Evolutionary conservation across 53 echinoderm and acorn worm genomes (phyloP), one percentile per base, ranked within the genome.

Genomic region (Mesocentrotus franciscanus): DNA sequence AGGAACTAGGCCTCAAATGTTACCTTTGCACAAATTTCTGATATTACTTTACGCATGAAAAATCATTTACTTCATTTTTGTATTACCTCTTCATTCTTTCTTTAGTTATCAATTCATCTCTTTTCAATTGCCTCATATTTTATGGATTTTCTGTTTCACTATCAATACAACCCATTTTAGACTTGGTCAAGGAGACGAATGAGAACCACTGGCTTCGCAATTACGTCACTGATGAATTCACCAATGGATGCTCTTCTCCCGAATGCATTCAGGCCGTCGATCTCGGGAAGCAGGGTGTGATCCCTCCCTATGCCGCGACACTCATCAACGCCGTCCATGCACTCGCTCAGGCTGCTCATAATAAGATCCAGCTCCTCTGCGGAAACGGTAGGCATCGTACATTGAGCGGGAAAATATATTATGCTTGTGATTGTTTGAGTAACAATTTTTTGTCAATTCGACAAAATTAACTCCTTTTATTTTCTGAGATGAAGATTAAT

Each of bases 281-380:
- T 27, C 87, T 94, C 27, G 95, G 95, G 32, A n/a, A 36, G 39
- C 85, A 94, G 68, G 95, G 64, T 39, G 71, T 39, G 3, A 85
- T 94, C 8, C 95, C 95, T 49, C 34, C 95, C 70, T 94, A 94
- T 24, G 64, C 95, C 11, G 66, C 95, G 55, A 94, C 95, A 34
- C 95, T 94, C 66, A 68, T 94, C 66, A 94, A 94, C 71, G 95
- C 95, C 12, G 95, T 94, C 17, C 87, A 94, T 39, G 95, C 49
- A 5, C 22, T 94, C 39, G 95, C 95, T 9, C 95, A 94, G 71
- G 87, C 85, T 18, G 36, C 34, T 32, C 95, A 94, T 24, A 85
- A 94, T 32, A 70, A 94, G 87, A 85, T 94, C 15, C 95, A 94
- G 70, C 11, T 68, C 57, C 42, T 64, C 22, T 94, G 95, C 64